These are phyloP conservation scores for Sylvia atricapilla DNA, from an alignment of 2,113 vertebrate species.

Conservation along the genomic window DNA sequence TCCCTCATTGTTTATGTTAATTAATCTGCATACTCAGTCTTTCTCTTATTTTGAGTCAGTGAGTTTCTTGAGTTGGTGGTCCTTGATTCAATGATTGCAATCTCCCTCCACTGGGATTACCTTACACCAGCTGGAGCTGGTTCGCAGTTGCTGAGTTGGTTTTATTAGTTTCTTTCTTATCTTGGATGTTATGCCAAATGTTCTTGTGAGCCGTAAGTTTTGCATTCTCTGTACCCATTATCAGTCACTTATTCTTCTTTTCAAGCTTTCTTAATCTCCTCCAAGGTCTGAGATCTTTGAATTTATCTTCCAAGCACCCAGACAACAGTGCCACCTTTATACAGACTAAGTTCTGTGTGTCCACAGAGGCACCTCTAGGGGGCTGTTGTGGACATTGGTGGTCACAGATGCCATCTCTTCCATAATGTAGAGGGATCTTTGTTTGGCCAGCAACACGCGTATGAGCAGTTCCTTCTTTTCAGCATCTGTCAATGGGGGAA, in stretches of 20 bases:
- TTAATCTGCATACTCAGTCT: background rate
- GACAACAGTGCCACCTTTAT: no score
- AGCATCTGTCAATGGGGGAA: background rate
- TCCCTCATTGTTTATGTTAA: background rate
- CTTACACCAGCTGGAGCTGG: background rate
- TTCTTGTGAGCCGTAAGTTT: background rate
- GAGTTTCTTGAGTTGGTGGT: background rate
- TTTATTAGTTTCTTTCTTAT: background rate
- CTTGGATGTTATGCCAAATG: background rate
- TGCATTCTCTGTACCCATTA: background rate
- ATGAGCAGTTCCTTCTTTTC: background rate
- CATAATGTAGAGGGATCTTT: no score
- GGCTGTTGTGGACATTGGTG: background rate
- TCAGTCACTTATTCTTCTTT: background rate
- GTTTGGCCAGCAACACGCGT: background rate
- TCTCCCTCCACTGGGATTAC: background rate
- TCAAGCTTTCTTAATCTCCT: background rate
- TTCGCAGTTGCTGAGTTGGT: background rate
- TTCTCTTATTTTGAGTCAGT: background rate
- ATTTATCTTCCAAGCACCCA: rapidly evolving
- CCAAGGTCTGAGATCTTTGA: background rate
- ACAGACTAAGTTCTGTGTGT: background rate
- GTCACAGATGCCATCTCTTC: background rate
- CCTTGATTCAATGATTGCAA: background rate
- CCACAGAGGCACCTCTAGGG: rapidly evolving